Evolutionary conservation across 2,888 invertebrate species (phyloP).

Genomic region (Beris morrisii): DNA sequence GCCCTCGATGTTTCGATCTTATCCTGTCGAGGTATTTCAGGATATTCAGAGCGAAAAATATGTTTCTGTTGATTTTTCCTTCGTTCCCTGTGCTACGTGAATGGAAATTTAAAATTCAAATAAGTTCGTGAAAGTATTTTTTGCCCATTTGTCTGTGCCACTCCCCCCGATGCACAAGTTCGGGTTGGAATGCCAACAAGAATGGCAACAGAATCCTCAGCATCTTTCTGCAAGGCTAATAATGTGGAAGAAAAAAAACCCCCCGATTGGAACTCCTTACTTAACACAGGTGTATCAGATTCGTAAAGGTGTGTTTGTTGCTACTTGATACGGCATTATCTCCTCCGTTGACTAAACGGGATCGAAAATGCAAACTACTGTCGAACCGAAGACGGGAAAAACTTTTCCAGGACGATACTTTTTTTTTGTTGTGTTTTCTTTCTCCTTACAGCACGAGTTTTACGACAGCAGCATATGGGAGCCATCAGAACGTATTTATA

Average conservation of each 20-base stretch:
- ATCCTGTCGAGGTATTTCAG: conserved; percentile 7
- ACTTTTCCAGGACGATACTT: no score
- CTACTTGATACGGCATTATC: conserved; percentile 30
- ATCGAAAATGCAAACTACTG: no score
- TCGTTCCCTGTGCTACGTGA: conserved; percentile 34
- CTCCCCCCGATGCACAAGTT: background rate
- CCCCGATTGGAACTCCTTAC: conserved; percentile 34
- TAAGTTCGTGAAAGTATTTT: conserved; percentile 33
- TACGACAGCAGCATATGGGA: conserved; percentile 74
- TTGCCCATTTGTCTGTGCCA: background rate
- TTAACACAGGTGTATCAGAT: conserved; percentile 35
- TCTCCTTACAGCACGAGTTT: conserved; percentile 67
- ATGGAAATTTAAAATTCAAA: conserved; percentile 45
- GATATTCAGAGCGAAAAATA: conserved; percentile 34
- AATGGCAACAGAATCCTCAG: conserved; percentile 7
- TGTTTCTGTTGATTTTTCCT: conserved; percentile 34
- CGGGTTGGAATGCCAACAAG: background rate
- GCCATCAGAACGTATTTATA: conserved; percentile 75
- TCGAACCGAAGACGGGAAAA: no score
- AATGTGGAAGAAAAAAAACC: conserved; percentile 29
- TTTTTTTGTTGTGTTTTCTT: conserved; percentile 2
- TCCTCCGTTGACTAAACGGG: no score
- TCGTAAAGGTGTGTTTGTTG: conserved; percentile 13
- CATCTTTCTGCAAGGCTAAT: conserved; percentile 33
- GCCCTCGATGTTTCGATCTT: background rate